Conservation (phyloP, 2,113 vertebrate genomes). For the Platichthys flesus region DNA sequence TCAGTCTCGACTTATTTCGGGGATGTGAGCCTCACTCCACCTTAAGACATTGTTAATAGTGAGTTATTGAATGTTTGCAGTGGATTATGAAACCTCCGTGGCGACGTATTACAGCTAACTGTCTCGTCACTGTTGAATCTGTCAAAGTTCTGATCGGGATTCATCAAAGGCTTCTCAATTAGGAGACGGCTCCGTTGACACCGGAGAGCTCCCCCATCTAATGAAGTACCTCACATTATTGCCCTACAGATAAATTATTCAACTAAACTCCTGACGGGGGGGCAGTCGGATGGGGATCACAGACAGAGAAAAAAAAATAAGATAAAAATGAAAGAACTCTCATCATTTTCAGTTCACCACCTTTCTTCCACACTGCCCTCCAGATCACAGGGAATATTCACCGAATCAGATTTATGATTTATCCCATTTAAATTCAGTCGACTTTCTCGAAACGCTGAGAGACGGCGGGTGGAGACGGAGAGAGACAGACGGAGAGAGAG, state of each 20-base stretch:
- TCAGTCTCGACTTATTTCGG: neutral
- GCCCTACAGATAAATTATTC: conserved; percentile 76
- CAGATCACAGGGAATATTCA: conserved; percentile 81
- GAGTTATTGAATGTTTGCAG: conserved; percentile 14
- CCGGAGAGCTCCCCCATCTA: conserved; percentile 65
- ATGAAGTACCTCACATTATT: conserved; percentile 71
- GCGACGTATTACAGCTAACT: conserved; percentile 34
- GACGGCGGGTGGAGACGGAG: conserved; percentile 62
- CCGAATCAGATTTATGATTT: conserved; percentile 84
- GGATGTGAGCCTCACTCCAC: conserved; percentile 10
- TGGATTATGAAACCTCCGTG: conserved; percentile 29
- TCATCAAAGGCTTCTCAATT: conserved; percentile 70
- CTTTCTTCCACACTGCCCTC: conserved; percentile 73
- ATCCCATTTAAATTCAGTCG: conserved; percentile 83
- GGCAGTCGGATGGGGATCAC: conserved; percentile 15
- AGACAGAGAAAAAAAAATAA: conserved; percentile 13
- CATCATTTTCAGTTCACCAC: conserved; percentile 78
- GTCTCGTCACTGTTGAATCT: conserved; percentile 32
- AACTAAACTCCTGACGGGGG: conserved; percentile 66
- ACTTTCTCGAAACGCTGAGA: conserved; percentile 72
- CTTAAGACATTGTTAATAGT: conserved; percentile 4
- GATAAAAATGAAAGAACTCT: conserved; percentile 69
- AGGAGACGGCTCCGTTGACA: conserved; percentile 63
- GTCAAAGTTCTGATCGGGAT: conserved; percentile 52
- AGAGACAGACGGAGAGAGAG: conserved; percentile 39